phyloP scores from a whole-genome alignment of 2,797 vertebrate species.

The Hephaestus fuliginosus region DNA sequence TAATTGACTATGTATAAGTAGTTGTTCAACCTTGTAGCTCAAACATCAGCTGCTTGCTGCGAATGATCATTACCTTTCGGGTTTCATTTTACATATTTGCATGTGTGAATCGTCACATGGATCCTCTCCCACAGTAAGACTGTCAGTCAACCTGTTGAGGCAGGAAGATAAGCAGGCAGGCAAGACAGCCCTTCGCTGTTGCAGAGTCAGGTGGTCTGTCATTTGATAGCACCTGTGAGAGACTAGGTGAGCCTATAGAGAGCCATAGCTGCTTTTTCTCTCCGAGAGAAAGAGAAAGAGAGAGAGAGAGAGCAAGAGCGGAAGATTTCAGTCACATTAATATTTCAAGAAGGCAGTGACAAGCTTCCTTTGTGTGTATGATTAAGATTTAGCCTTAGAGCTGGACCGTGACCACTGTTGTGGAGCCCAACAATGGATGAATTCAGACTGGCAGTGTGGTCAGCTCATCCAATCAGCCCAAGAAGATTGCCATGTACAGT shows the following conservation, averaged over 20 bases:
- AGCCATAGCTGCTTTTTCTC: conserved; percentile 40
- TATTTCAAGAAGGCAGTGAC: conserved; percentile 78
- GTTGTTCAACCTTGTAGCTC: not conserved
- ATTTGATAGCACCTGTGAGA: conserved; percentile 73
- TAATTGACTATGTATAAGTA: not conserved
- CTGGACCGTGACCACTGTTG: conserved; percentile 43
- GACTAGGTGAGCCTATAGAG: conserved; percentile 34
- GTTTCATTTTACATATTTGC: conserved; percentile 48
- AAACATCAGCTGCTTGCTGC: conserved; percentile 2
- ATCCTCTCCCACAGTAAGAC: conserved; percentile 11
- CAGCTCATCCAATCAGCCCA: conserved; percentile 19
- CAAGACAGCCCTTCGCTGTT: conserved; percentile 41
- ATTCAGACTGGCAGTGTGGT: conserved; percentile 36
- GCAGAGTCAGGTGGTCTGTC: conserved; percentile 71
- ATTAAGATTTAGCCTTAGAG: conserved; percentile 45
- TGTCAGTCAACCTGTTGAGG: conserved; percentile 53
- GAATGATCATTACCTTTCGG: conserved; percentile 32
- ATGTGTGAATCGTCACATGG: conserved; percentile 42
- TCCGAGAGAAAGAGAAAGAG: conserved; percentile 5
- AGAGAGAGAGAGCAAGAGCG: conserved; percentile 43
- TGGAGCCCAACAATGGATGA: conserved; percentile 43
- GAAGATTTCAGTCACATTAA: conserved; percentile 77
- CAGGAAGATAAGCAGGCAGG: conserved; percentile 36
- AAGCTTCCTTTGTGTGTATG: conserved; percentile 74
- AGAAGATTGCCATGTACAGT: not conserved